Base-by-base conservation (phyloP, 2,797 vertebrate genomes). In the Clarias platycephalus region DNA sequence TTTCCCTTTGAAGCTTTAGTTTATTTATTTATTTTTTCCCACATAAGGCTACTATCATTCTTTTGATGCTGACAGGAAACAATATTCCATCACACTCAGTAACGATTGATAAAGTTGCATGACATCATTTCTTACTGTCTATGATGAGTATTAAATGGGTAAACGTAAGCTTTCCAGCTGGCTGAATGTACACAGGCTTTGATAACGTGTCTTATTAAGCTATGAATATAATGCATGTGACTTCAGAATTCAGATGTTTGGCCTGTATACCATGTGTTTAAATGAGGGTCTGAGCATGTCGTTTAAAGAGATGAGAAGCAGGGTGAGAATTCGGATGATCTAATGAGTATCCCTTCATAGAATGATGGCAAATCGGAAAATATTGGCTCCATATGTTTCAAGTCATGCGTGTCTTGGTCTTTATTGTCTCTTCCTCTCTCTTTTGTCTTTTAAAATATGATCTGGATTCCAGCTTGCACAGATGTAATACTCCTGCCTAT, bases 351-450 rank as follows among this genome's bases (percentile, higher is more conserved):
- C 72, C 28, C 62, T 83, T 72, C 82, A 62, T 37, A 55, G 78
- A 78, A 86, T 84, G 84, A 78, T 62, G 77, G 64, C 78, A 86
- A 86, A 83, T 86, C 79, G 62, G 72, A 83, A 70, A 88, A 44
- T 31, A 80, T 83, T 81, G 66, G 68, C 57, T 5, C 72, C 81
- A 85, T 80, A 86, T 83, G 85, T 77, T 89, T 64, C 40, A 55
- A 78, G 83, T 62, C 83, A 68, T 83, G 55, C 80, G 34, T 76
- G 82, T 86, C 83, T 81, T 58, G 58, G 64, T 57, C 44, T 67
- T 68, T 37, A 70, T n/a, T 58, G 49, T 28, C 3, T n/a, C 31
- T 58, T 58, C 66, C 22, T 34, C 13, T 37, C n/a, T 81, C 66
- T 70, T 70, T 70, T 37, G 49, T 57, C 49, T n/a, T 34, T 81